phyloP scores from a whole-genome alignment of 2,888 invertebrate species.

The Euplagia quadripunctaria region DNA sequence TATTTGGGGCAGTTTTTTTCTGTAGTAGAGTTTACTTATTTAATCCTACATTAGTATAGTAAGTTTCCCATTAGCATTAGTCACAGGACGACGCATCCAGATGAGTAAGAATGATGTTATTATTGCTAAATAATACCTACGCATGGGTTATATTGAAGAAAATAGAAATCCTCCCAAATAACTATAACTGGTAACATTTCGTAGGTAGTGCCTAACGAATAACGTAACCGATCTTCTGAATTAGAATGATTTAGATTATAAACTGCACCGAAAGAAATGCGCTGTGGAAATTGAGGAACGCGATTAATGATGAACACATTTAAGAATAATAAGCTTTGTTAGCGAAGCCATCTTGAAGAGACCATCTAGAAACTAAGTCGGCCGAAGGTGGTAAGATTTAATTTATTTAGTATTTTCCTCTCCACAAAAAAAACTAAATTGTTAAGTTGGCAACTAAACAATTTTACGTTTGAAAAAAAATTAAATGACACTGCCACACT shows the following conservation, averaged over 20 bases:
- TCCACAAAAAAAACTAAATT: constrained; percentile 4
- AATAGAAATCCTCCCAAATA: no score
- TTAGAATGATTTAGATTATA: no score
- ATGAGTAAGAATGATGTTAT: no score
- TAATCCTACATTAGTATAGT: no score
- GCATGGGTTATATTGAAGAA: no score
- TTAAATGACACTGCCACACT: constrained; percentile 33
- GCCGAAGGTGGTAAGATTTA: not conserved
- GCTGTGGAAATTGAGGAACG: not conserved
- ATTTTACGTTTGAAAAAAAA: constrained; percentile 26
- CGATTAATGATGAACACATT: not conserved
- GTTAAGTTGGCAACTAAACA: constrained; percentile 23
- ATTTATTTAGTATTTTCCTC: not conserved
- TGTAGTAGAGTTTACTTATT: no score
- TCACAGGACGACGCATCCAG: no score
- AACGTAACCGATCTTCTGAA: no score
- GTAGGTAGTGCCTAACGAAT: no score
- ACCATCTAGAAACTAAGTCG: constrained; percentile 5
- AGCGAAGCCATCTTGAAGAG: not conserved
- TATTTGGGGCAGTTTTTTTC: not conserved
- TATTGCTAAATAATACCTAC: no score
- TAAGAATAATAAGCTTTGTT: not conserved
- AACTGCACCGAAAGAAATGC: not conserved
- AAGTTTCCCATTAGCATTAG: no score
- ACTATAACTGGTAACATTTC: no score